Evolutionary conservation across 1,140 invertebrate genomes (phyloP).

Genomic region (Procambarus virginalis): DNA sequence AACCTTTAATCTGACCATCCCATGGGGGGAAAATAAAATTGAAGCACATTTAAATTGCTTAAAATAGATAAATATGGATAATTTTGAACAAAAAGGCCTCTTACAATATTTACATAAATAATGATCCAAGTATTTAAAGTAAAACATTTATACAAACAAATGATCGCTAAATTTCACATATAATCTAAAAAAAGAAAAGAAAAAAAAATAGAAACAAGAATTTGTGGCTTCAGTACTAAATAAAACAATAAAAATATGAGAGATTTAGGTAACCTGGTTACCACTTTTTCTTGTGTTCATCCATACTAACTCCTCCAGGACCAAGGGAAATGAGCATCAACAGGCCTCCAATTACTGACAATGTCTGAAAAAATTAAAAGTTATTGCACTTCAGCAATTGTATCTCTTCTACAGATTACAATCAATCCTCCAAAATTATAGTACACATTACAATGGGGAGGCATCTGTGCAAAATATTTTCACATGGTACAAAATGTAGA

Average conservation of each 20-base stretch:
- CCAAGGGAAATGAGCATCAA: constrained; percentile 98
- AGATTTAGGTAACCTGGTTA: constrained; percentile 74
- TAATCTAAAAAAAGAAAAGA: neutral
- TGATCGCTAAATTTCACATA: neutral
- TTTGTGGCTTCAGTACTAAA: constrained; percentile 36
- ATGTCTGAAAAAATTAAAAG: constrained; percentile 82
- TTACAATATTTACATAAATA: neutral
- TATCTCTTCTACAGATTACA: no score
- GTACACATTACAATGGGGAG: no score
- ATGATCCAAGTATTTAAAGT: neutral
- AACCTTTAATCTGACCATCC: neutral
- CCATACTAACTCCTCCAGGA: constrained; percentile 98
- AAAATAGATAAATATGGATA: neutral
- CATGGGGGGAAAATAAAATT: neutral
- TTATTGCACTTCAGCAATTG: no score
- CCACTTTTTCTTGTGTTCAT: constrained; percentile 99
- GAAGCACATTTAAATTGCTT: neutral
- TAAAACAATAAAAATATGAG: constrained; percentile 36
- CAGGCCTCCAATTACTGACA: constrained; percentile 99
- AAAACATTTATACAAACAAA: neutral
- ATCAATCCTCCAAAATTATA: no score
- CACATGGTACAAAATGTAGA: no score
- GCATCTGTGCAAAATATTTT: no score
- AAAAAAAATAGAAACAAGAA: neutral
- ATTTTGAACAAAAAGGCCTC: neutral